phyloP scores from a whole-genome alignment of 1,140 invertebrate species.

The Rhopalosiphum maidis region DNA sequence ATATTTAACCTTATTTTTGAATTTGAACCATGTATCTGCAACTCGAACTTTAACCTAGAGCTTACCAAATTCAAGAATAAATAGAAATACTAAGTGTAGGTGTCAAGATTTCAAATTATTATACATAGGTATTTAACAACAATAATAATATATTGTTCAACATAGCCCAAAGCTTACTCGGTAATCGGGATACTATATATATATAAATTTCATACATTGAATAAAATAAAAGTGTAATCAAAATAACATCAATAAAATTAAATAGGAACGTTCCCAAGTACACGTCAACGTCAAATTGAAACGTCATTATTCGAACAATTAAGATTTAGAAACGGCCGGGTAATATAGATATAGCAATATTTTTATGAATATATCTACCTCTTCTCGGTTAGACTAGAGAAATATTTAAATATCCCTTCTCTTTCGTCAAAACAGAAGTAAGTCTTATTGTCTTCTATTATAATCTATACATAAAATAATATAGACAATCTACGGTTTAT shows the following conservation, averaged over 20 bases:
- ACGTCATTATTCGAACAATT: neutral
- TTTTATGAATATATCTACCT: neutral
- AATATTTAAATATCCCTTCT: neutral
- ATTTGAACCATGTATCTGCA: neutral
- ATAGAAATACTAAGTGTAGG: neutral
- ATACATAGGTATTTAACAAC: neutral
- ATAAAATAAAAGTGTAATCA: neutral
- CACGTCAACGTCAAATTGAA: neutral
- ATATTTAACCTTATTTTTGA: neutral
- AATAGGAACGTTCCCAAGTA: neutral
- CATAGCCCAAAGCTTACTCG: neutral
- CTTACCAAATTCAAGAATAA: neutral
- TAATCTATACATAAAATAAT: no score
- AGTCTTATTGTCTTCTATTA: no score
- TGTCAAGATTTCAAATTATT: neutral
- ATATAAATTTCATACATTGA: neutral
- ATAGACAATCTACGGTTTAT: no score
- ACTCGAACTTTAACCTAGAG: neutral
- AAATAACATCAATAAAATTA: neutral
- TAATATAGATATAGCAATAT: neutral
- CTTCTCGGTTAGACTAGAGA: neutral
- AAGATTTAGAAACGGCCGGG: neutral
- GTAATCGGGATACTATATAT: neutral
- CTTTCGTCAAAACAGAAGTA: no score
- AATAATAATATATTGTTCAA: neutral